Evolutionary conservation across 2,797 vertebrate genomes (phyloP).

Genomic region (Distichodus sexfasciatus): DNA sequence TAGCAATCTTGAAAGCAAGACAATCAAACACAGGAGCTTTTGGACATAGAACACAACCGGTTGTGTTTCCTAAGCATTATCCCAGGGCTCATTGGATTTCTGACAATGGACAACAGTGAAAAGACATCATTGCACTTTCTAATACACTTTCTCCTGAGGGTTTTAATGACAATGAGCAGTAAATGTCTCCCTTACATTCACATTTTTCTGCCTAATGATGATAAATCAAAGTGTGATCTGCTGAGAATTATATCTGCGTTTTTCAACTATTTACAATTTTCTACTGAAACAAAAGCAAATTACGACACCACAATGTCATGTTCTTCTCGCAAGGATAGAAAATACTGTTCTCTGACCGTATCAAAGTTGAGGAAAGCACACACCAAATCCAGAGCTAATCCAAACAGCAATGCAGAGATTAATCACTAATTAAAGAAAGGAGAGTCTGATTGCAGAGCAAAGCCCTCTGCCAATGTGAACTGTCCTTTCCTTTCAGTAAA

Average conservation of each 20-base stretch:
- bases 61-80: constrained; percentile 32
- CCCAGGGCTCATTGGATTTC: constrained; percentile 37
- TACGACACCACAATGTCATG: neutral
- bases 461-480: constrained; percentile 52
- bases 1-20: too few relatives aligned
- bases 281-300: neutral
- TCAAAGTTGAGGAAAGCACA: constrained; percentile 25
- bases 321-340: neutral
- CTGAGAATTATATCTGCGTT: too few relatives aligned
- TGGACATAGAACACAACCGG: constrained; percentile 7
- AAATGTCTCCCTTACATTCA: constrained; percentile 22
- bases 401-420: constrained; percentile 54
- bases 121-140: constrained; percentile 21
- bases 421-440: constrained; percentile 61
- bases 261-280: too few relatives aligned
- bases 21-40: constrained; percentile 7
- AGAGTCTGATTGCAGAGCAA: constrained; percentile 53
- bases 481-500: constrained; percentile 60
- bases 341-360: constrained; percentile 12
- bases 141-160: constrained; percentile 25
- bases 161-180: constrained; percentile 32
- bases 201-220: neutral
- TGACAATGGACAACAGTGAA: constrained; percentile 27
- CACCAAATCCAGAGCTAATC: constrained; percentile 53
- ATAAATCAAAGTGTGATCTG: too few relatives aligned